A percentile compares a stretch with the other conserved stretches of the same genome.
phyloP scores from a whole-genome alignment of 2,113 vertebrate species.

The Cavia porcellus region DNA sequence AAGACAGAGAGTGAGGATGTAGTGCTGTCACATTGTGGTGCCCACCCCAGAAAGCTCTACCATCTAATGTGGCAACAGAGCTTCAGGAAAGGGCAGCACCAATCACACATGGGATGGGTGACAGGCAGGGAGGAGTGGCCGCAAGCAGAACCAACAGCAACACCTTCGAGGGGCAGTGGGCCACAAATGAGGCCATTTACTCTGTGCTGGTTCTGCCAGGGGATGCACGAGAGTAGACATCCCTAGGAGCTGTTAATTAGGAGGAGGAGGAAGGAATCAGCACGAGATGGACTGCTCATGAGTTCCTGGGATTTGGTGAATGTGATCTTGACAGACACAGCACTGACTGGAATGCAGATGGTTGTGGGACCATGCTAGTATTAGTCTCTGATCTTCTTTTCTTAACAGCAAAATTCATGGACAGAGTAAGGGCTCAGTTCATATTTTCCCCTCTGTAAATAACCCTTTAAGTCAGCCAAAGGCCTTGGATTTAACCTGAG shows the following conservation, averaged over 20 bases:
- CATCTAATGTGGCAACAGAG: neutral
- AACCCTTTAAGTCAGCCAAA: neutral
- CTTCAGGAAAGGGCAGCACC: neutral
- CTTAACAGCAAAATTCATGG: neutral
- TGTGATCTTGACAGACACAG: neutral
- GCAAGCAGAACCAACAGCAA: neutral
- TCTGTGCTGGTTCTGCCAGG: neutral
- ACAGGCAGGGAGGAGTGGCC: neutral
- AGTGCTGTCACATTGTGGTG: fast-evolving
- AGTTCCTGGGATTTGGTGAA: neutral
- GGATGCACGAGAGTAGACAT: neutral
- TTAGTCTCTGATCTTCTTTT: neutral
- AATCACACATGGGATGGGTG: no score
- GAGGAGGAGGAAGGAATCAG: neutral
- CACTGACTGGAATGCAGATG: neutral
- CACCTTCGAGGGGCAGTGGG: neutral
- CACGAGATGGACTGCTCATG: neutral
- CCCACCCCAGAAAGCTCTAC: neutral
- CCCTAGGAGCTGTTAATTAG: neutral
- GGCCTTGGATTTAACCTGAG: neutral
- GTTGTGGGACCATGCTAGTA: neutral
- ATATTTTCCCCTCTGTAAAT: neutral
- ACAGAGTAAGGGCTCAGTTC: neutral
- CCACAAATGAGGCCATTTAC: neutral
- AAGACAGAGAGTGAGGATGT: neutral